Percentiles rank a stretch among this genome's conserved stretches.
Evolutionary conservation across 1,140 invertebrate species (phyloP).

Genomic region (Temnothorax curvispinosus): DNA sequence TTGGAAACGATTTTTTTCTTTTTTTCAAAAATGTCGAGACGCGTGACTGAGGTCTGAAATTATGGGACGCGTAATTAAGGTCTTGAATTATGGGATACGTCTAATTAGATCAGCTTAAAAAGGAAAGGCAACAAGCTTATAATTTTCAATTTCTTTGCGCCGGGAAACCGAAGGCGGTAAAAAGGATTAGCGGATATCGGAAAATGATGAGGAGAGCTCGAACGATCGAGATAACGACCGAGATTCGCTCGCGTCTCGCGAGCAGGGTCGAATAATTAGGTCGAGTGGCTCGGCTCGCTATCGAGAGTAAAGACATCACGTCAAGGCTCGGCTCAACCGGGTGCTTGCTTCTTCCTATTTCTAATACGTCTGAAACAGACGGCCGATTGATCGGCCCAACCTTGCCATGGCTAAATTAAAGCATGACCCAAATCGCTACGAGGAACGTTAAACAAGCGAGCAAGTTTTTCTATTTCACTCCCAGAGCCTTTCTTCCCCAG

Average conservation of each 20-base stretch:
- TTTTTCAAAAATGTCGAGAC: not conserved
- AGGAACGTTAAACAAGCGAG: constrained; percentile 43
- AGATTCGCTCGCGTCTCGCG: constrained; percentile 39
- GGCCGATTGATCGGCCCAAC: constrained; percentile 66
- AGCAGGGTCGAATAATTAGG: constrained; percentile 67
- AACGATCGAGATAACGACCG: constrained; percentile 1
- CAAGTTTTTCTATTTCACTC: constrained; percentile 16
- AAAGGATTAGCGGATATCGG: not conserved
- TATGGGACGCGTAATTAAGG: not conserved
- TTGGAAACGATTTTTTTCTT: not conserved
- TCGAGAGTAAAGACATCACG: constrained; percentile 55
- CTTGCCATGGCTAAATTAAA: constrained; percentile 70
- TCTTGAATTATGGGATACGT: not conserved
- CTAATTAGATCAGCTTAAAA: not conserved
- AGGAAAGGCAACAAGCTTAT: not conserved
- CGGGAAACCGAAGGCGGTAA: not conserved
- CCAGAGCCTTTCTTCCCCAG: not conserved
- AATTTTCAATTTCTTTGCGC: constrained; percentile 19
- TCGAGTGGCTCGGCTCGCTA: constrained; percentile 64
- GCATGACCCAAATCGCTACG: constrained; percentile 61
- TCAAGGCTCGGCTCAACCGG: not conserved
- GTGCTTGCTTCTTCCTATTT: constrained; percentile 69
- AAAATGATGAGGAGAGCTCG: not conserved
- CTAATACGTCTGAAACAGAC: constrained; percentile 67
- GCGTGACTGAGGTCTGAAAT: not conserved